Conservation (phyloP, 2,888 invertebrate genomes). For the Erebia aethiops region DNA sequence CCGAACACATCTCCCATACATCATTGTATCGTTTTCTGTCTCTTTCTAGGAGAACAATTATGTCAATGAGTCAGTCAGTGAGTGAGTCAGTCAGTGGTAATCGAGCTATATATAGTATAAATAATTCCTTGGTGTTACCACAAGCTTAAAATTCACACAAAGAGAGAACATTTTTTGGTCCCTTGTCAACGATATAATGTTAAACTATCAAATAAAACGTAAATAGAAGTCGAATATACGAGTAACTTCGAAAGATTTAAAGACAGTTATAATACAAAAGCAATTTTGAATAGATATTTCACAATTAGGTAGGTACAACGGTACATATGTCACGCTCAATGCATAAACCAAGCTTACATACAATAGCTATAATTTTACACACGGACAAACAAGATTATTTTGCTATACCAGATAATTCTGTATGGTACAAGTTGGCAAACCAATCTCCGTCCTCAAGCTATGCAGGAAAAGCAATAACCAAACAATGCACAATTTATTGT, state of each 20-base stretch:
- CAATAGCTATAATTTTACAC: constrained; percentile 18
- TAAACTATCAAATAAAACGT: constrained; percentile 33
- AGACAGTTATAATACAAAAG: constrained; percentile 26
- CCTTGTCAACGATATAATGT: constrained; percentile 39
- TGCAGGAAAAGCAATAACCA: no score
- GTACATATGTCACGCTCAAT: constrained; percentile 6
- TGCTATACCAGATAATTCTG: no score
- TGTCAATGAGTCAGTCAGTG: no score
- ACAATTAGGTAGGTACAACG: constrained; percentile 13
- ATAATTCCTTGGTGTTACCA: constrained; percentile 10
- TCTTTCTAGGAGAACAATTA: no score
- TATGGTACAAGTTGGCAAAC: no score
- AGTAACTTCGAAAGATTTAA: constrained; percentile 23
- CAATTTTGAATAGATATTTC: constrained; percentile 16
- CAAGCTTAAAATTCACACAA: constrained; percentile 30
- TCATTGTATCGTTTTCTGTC: no score
- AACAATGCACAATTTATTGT: no score
- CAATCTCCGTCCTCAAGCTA: no score
- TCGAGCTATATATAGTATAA: no score
- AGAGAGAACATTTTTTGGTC: constrained; percentile 42
- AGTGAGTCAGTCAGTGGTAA: no score
- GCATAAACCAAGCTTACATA: constrained; percentile 17
- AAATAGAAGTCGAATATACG: constrained; percentile 25
- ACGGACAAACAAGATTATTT: no score
- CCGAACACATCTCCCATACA: no score